phyloP scores from a whole-genome alignment of 2,888 invertebrate species.

The Polymixis flavicincta region DNA sequence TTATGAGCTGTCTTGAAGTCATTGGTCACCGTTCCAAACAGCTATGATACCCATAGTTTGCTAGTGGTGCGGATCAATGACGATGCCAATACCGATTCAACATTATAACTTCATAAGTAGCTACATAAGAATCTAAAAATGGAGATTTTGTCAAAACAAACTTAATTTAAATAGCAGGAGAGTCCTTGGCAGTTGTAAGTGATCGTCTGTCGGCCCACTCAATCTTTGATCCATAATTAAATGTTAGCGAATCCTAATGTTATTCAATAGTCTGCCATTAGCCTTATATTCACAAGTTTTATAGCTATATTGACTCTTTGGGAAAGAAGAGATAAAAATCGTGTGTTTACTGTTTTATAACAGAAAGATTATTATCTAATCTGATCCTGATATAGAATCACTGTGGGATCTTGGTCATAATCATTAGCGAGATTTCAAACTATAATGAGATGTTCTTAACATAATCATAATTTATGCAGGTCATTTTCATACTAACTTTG shows the following conservation, averaged over 20 bases:
- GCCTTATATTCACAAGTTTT: constrained; percentile 28
- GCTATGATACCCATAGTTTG: not conserved
- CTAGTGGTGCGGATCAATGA: not conserved
- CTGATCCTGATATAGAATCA: constrained; percentile 11
- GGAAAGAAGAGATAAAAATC: constrained; percentile 21
- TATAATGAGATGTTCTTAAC: not conserved
- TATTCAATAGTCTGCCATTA: constrained; percentile 29
- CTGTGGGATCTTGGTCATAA: constrained; percentile 3
- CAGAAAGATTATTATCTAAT: constrained; percentile 18
- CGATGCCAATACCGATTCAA: not conserved
- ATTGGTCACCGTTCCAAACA: not conserved
- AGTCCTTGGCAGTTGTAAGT: constrained; percentile 24
- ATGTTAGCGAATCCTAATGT: constrained; percentile 33
- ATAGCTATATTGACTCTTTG: constrained; percentile 25
- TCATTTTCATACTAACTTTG: not conserved
- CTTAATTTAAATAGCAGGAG: constrained; percentile 26
- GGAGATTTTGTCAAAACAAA: constrained; percentile 38
- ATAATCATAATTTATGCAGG: not conserved
- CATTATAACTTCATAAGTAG: constrained; percentile 22
- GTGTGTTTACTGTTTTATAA: not conserved
- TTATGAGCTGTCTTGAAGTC: not conserved
- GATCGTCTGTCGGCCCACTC: constrained; percentile 38
- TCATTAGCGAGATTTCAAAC: not conserved
- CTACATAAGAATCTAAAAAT: constrained; percentile 12
- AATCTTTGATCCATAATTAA: constrained; percentile 32